A percentile compares a stretch with the other conserved stretches of the same genome.
phyloP scores from a whole-genome alignment of 1,140 invertebrate genomes.

The Euwallacea similis region DNA sequence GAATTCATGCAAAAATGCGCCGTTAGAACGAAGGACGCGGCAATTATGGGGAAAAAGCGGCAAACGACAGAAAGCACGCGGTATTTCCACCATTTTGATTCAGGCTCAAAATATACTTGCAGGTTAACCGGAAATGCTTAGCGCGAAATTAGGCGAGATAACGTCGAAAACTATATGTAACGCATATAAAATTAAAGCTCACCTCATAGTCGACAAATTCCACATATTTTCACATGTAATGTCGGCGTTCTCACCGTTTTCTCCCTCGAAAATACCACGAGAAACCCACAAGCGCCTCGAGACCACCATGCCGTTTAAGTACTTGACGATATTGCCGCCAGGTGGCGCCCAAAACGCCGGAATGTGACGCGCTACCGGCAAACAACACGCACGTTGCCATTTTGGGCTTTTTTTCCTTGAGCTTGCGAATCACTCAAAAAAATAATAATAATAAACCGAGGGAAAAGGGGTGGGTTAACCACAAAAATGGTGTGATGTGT shows the following conservation, averaged over 20 bases:
- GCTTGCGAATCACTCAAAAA: background rate
- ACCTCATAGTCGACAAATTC: constrained; percentile 11
- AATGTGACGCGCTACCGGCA: constrained; percentile 30
- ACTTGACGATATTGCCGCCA: constrained; percentile 44
- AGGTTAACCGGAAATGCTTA: constrained; percentile 51
- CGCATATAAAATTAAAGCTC: constrained; percentile 15
- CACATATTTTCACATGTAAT: constrained; percentile 16
- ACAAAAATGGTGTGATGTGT: too few species aligned
- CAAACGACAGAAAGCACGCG: constrained; percentile 48
- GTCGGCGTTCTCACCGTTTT: constrained; percentile 32
- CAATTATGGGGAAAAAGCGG: constrained; percentile 40
- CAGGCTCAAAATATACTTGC: constrained; percentile 47
- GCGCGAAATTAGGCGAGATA: constrained; percentile 19
- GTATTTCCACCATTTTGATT: constrained; percentile 53
- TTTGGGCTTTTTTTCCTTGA: constrained; percentile 4
- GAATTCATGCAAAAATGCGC: too few species aligned
- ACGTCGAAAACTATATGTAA: constrained; percentile 10
- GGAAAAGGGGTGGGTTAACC: too few species aligned
- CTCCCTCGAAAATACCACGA: constrained; percentile 37
- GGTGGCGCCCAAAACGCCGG: constrained; percentile 41
- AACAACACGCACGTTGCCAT: constrained; percentile 17
- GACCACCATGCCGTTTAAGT: constrained; percentile 41
- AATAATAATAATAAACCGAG: too few species aligned
- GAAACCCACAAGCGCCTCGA: constrained; percentile 37
- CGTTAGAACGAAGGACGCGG: background rate